These are phyloP conservation scores for Propithecus perrieri DNA, from an alignment of 2,797 vertebrate genomes.

Conservation along the genomic window DNA sequence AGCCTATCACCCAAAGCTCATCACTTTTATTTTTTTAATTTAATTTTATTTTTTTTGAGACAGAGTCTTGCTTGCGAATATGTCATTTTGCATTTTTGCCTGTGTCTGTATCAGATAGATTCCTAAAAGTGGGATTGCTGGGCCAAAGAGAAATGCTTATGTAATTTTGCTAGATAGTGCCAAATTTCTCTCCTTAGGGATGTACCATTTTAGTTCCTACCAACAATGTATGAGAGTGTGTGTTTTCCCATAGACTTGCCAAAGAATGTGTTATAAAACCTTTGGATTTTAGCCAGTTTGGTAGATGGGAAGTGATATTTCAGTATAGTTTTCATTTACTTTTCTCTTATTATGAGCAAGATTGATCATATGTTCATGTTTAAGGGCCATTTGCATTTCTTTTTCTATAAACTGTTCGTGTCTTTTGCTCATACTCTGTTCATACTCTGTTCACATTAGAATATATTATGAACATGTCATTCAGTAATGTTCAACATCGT, in stretches of 20 bases:
- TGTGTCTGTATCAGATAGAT: background rate
- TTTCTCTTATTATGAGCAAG: background rate
- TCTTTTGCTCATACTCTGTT: constrained; percentile 8
- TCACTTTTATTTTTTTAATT: background rate
- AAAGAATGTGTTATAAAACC: constrained; percentile 43
- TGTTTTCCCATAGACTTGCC: constrained; percentile 21
- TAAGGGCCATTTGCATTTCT: constrained; percentile 42
- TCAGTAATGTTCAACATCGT: background rate
- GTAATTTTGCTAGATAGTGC: constrained; percentile 31
- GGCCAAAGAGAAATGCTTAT: background rate
- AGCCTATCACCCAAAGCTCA: background rate
- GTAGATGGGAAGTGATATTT: constrained; percentile 40
- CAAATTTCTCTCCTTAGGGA: constrained; percentile 6
- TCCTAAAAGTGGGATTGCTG: constrained; percentile 12
- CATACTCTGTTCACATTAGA: background rate
- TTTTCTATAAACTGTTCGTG: constrained; percentile 4
- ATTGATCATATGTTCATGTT: constrained; percentile 39
- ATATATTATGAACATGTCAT: constrained; percentile 10
- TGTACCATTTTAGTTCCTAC: constrained; percentile 20
- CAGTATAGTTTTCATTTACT: constrained; percentile 45
- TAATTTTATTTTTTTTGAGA: too few relatives aligned
- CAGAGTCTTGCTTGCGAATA: background rate
- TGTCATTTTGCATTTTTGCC: constrained; percentile 30
- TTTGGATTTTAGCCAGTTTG: constrained; percentile 20
- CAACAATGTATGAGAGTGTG: background rate